phyloP scores from a whole-genome alignment of 2,888 invertebrate genomes.

The Parasteatoda lunata region DNA sequence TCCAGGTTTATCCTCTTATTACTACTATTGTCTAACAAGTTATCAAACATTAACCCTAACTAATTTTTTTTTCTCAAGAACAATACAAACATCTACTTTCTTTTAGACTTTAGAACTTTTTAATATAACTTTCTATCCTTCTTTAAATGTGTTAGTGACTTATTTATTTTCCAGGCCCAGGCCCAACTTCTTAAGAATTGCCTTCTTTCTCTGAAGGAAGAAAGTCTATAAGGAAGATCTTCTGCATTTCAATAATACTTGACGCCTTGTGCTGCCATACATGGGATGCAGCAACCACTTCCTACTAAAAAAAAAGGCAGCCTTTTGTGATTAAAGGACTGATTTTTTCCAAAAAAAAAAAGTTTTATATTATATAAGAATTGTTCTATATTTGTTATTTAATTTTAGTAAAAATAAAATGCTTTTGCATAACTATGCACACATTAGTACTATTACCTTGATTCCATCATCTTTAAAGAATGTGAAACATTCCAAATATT shows the following conservation, averaged over 20 bases:
- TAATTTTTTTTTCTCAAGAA: too few species aligned
- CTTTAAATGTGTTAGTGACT: neutral
- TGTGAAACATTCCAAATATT: constrained; percentile 1
- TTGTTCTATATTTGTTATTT: constrained; percentile 68
- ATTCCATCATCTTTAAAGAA: neutral
- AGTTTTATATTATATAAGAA: constrained; percentile 67
- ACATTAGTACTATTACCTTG: constrained; percentile 14
- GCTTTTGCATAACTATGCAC: constrained; percentile 30
- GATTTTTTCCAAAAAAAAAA: constrained; percentile 54
- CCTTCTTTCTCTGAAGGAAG: constrained; percentile 76
- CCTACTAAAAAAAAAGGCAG: neutral
- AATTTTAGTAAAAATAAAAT: constrained; percentile 55
- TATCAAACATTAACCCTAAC: too few species aligned
- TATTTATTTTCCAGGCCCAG: constrained; percentile 75
- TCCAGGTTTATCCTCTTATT: too few species aligned
- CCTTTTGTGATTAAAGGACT: constrained; percentile 41
- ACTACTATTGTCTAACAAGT: too few species aligned
- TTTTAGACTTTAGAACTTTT: too few species aligned
- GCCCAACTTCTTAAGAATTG: constrained; percentile 77
- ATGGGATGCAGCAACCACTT: neutral
- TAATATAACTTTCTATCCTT: too few species aligned
- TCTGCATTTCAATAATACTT: neutral
- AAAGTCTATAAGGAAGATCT: constrained; percentile 68
- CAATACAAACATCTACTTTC: too few species aligned
- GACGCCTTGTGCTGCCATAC: neutral